Evolutionary conservation across 2,113 vertebrate genomes (phyloP).

Genomic region (Macroglossus sobrinus): DNA sequence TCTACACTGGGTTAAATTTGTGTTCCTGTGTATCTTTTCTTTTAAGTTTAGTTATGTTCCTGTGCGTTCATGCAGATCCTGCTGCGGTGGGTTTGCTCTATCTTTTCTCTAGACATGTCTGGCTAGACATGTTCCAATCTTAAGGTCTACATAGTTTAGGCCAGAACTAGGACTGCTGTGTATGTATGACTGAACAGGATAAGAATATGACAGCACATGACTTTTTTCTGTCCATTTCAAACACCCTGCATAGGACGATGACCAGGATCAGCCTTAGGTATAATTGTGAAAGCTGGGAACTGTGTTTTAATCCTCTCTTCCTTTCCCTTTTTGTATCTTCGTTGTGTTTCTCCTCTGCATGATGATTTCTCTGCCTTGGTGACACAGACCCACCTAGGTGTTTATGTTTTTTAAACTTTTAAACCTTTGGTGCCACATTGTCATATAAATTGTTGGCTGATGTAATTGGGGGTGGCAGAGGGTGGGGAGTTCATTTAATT

Average conservation of each 20-base stretch:
- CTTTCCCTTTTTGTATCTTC: neutral
- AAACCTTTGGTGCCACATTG: neutral
- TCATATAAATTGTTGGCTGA: neutral
- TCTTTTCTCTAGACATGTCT: neutral
- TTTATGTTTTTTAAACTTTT: slow-evolving; percentile 2
- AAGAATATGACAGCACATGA: neutral
- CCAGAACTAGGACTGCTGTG: neutral
- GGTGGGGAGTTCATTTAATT: neutral
- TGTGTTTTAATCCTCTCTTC: neutral
- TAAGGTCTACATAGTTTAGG: neutral
- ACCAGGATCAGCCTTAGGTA: neutral
- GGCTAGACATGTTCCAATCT: neutral
- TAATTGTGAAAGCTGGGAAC: neutral
- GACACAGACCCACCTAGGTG: neutral
- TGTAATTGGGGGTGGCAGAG: neutral
- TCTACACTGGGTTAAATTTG: neutral
- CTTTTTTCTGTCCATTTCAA: neutral
- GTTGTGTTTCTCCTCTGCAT: neutral
- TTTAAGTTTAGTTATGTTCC: neutral
- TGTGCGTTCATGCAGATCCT: neutral
- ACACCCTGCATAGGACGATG: neutral
- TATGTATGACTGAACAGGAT: neutral
- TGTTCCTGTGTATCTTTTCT: neutral
- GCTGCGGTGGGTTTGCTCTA: neutral
- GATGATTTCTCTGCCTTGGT: neutral